Conservation (phyloP, 2,797 vertebrate genomes). For the Syngnathus acus region DNA sequence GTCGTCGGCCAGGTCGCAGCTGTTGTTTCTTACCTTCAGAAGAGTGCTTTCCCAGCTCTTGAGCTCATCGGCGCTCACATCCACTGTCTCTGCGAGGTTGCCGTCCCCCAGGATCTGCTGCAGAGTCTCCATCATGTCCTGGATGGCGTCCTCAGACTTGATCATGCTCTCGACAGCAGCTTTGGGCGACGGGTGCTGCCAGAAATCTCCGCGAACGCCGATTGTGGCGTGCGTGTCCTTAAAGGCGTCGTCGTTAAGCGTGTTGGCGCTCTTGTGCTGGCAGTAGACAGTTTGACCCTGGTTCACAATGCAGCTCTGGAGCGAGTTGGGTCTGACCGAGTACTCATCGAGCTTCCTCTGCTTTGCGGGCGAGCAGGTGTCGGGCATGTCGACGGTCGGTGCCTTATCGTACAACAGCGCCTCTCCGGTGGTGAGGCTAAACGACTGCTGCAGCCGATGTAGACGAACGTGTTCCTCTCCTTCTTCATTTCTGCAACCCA, state of each 20-base stretch:
- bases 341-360: slow-evolving; percentile 37
- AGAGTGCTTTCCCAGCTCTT: slow-evolving; percentile 70
- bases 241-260: slow-evolving; percentile 54
- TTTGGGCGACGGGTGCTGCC: slow-evolving; percentile 19
- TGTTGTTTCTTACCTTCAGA: slow-evolving; percentile 50
- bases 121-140: slow-evolving; percentile 64
- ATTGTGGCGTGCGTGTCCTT: slow-evolving; percentile 61
- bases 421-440: slow-evolving; percentile 66
- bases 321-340: slow-evolving; percentile 34
- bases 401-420: slow-evolving; percentile 61
- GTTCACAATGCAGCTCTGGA: slow-evolving; percentile 63
- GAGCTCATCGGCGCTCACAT: slow-evolving; percentile 37
- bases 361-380: slow-evolving; percentile 36
- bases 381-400: slow-evolving; percentile 29
- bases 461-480: slow-evolving; percentile 70
- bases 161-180: not conserved
- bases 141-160: slow-evolving; percentile 49
- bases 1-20: slow-evolving; percentile 27
- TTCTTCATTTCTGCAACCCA: slow-evolving; percentile 64
- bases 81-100: slow-evolving; percentile 26
- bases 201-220: slow-evolving; percentile 52
- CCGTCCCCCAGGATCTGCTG: slow-evolving; percentile 58
- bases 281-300: slow-evolving; percentile 63
- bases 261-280: slow-evolving; percentile 29
- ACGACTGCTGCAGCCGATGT: slow-evolving; percentile 64